phyloP scores from a whole-genome alignment of 2,797 vertebrate species.

The Rhinichthys osculus region DNA sequence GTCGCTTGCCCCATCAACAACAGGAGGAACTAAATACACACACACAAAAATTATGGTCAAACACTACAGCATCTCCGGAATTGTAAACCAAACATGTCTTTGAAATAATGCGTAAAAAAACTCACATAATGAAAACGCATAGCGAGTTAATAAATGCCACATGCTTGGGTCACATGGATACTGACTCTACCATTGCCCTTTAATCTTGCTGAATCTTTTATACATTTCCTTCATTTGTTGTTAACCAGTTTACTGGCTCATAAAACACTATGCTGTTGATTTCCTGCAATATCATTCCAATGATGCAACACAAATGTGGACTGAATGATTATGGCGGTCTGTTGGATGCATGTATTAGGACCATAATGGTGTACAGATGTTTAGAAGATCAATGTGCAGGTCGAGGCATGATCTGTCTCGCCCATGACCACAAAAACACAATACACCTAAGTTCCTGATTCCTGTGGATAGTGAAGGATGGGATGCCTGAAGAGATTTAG shows the following conservation, averaged over 20 bases:
- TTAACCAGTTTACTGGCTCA: slow-evolving; percentile 34
- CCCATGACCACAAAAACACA: slow-evolving; percentile 9
- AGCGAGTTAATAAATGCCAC: slow-evolving; percentile 15
- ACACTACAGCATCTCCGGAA: slow-evolving; percentile 6
- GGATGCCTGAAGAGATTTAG: background rate
- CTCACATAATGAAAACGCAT: background rate
- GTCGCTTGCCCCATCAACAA: slow-evolving; percentile 83
- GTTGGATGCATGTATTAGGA: background rate
- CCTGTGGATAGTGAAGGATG: background rate
- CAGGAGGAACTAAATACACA: slow-evolving; percentile 84
- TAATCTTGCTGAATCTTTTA: slow-evolving; percentile 15
- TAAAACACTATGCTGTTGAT: slow-evolving; percentile 25
- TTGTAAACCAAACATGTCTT: slow-evolving; percentile 5
- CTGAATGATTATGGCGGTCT: slow-evolving; percentile 23
- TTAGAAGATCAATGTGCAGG: slow-evolving; percentile 38
- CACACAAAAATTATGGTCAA: background rate
- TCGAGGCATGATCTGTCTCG: slow-evolving; percentile 25
- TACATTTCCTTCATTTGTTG: slow-evolving; percentile 38
- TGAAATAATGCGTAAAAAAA: slow-evolving; percentile 20
- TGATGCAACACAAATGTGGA: slow-evolving; percentile 36
- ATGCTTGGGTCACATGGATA: background rate
- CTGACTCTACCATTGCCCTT: background rate
- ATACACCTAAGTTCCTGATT: slow-evolving; percentile 21
- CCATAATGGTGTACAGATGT: slow-evolving; percentile 39
- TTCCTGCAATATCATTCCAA: slow-evolving; percentile 42